phyloP scores from a whole-genome alignment of 2,888 invertebrate genomes.

The Leptothorax acervorum region DNA sequence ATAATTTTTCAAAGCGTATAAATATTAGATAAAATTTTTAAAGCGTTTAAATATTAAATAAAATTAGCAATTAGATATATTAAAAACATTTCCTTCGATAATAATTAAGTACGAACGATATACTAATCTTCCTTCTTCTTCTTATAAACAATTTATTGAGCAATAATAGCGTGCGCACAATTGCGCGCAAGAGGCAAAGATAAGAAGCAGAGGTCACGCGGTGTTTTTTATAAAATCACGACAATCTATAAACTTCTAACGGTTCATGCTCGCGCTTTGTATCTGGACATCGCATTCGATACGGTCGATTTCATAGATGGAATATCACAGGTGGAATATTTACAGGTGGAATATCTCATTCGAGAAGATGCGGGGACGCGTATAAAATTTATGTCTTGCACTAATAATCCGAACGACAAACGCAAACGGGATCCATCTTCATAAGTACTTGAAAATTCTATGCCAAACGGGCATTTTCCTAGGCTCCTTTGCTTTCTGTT shows the following conservation, averaged over 20 bases:
- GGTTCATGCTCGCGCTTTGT: conserved; percentile 62
- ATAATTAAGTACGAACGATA: background rate
- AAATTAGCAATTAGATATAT: background rate
- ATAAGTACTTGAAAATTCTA: background rate
- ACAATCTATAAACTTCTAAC: conserved; percentile 74
- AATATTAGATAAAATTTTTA: background rate
- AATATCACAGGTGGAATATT: too few relatives aligned
- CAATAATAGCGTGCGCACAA: background rate
- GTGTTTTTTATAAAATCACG: conserved; percentile 59
- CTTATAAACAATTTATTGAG: background rate
- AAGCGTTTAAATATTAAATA: background rate
- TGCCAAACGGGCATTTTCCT: background rate
- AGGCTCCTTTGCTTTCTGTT: background rate
- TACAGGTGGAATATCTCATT: background rate
- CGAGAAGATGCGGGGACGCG: background rate
- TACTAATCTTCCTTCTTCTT: background rate
- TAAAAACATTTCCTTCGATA: background rate
- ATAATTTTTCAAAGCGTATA: background rate
- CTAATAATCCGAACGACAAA: conserved; percentile 25
- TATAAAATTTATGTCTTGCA: conserved; percentile 19
- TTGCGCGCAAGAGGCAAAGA: background rate
- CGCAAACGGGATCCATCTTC: conserved; percentile 3
- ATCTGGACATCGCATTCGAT: conserved; percentile 54
- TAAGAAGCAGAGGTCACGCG: conserved; percentile 27
- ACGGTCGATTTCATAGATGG: conserved; percentile 25